These are phyloP conservation scores for Nyctalus aviator DNA, from an alignment of 2,797 vertebrate genomes.

Conservation along the genomic window DNA sequence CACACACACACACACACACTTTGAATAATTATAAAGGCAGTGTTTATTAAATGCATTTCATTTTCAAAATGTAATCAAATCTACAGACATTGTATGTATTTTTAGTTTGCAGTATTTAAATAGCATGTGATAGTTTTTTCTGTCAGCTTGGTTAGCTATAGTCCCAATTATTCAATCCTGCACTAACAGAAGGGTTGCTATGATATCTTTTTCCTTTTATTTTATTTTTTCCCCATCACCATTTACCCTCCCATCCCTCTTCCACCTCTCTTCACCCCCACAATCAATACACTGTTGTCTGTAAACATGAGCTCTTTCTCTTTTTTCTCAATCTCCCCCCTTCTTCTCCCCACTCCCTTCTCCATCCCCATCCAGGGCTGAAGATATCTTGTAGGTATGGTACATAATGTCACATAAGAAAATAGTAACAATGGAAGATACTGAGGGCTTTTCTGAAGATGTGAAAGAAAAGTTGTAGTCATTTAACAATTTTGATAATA, in stretches of 20 bases:
- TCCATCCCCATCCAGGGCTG: neutral
- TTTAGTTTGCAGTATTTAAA: conserved; percentile 43
- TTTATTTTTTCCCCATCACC: neutral
- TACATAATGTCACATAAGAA: neutral
- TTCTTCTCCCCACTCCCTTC: neutral
- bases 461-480: neutral
- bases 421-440: neutral
- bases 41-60: too few relatives aligned
- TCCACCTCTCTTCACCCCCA: neutral
- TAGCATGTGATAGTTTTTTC: neutral
- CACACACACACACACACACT: too few relatives aligned
- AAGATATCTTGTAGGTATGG: conserved; percentile 13
- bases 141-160: neutral
- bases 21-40: too few relatives aligned
- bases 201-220: neutral
- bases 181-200: neutral
- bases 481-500: conserved; percentile 23
- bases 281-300: neutral
- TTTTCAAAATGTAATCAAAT: too few relatives aligned
- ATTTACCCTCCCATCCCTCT: neutral
- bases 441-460: neutral
- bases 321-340: neutral
- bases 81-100: neutral
- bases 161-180: conserved; percentile 19
- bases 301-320: neutral